phyloP scores from a whole-genome alignment of 2,113 vertebrate genomes.

The Pantherophis guttatus region DNA sequence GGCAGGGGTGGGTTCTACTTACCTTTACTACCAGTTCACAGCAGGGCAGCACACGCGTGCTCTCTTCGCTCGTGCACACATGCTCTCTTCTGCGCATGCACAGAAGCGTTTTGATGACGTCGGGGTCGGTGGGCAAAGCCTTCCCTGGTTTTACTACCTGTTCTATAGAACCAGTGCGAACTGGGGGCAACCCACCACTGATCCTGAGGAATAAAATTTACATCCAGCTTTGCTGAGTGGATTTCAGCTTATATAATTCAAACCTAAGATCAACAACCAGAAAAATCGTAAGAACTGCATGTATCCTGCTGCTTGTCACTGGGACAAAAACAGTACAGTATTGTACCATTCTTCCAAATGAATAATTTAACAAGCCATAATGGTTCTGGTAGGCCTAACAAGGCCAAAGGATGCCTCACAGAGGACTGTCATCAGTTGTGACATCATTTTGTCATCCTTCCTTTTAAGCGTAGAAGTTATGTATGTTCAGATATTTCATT shows the following conservation, averaged over 20 bases:
- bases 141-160: too few species aligned
- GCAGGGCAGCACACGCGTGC: too few species aligned
- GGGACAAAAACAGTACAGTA: not conserved
- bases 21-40: too few species aligned
- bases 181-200: too few species aligned
- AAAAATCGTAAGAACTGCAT: not conserved
- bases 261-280: not conserved
- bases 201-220: not conserved
- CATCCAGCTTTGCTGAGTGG: not conserved
- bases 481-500: not conserved
- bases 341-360: not conserved
- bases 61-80: too few species aligned
- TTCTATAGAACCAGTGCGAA: too few species aligned
- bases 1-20: too few species aligned
- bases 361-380: not conserved
- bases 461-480: not conserved
- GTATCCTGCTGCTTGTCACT: not conserved
- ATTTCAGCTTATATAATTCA: not conserved
- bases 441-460: not conserved
- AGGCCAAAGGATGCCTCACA: not conserved
- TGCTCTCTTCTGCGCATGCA: too few species aligned
- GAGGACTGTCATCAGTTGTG: not conserved
- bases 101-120: too few species aligned
- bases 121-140: too few species aligned
- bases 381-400: not conserved